Evolutionary conservation across 2,888 invertebrate genomes (phyloP).

Genomic region (Erynnis tages): DNA sequence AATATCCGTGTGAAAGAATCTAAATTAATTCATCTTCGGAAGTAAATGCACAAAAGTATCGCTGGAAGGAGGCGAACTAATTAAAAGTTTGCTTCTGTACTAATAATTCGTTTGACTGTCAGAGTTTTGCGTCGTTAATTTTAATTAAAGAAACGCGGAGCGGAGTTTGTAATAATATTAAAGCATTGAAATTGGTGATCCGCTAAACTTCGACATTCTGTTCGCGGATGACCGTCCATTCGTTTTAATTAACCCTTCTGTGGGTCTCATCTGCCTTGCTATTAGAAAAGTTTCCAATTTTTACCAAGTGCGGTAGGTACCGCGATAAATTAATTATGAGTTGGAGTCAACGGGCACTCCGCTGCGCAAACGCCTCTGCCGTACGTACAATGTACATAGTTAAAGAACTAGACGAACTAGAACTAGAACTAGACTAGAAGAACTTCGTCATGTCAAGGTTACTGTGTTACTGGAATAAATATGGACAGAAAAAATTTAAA

Average conservation of each 20-base stretch:
- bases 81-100: slow-evolving; percentile 80
- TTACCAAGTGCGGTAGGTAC: slow-evolving; percentile 46
- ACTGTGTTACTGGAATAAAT: too few species aligned
- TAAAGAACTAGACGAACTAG: too few species aligned
- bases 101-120: slow-evolving; percentile 82
- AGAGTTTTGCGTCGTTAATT: slow-evolving; percentile 81
- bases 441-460: too few species aligned
- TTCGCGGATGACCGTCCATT: slow-evolving; percentile 74
- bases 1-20: slow-evolving; percentile 57
- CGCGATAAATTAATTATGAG: slow-evolving; percentile 64
- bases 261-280: slow-evolving; percentile 59
- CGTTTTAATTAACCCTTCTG: slow-evolving; percentile 77
- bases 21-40: slow-evolving; percentile 71
- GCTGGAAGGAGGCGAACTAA: slow-evolving; percentile 74
- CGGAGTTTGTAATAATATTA: slow-evolving; percentile 79
- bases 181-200: slow-evolving; percentile 80
- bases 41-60: slow-evolving; percentile 75
- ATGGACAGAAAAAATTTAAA: too few species aligned
- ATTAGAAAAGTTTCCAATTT: slow-evolving; percentile 58
- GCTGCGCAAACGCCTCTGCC: too few species aligned
- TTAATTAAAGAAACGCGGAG: slow-evolving; percentile 80
- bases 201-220: slow-evolving; percentile 77
- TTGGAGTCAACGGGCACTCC: not conserved
- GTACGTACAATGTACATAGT: too few species aligned
- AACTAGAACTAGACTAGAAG: too few species aligned